Conservation (phyloP, 35 echinoderm and acorn worm genomes). For the Apostichopus japonicus region DNA sequence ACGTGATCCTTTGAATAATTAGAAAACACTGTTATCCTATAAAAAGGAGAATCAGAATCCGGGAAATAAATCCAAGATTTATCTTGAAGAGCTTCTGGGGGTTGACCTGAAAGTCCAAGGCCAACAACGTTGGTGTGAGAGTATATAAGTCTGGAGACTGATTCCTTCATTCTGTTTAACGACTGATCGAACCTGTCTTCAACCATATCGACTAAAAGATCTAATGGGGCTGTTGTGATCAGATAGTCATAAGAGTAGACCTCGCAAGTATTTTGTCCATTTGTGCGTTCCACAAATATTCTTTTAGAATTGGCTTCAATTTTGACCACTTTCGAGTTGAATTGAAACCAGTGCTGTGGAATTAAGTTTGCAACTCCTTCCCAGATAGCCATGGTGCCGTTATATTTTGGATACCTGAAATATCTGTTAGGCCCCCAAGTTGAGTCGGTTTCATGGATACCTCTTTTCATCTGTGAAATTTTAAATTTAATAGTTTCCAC, state of each 20-base stretch:
- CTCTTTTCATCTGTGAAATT: background rate
- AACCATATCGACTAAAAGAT: background rate
- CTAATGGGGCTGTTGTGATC: conserved; percentile 13
- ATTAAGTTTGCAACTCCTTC: conserved; percentile 47
- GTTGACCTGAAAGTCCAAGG: conserved; percentile 37
- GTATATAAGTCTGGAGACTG: conserved; percentile 28
- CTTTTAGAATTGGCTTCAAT: background rate
- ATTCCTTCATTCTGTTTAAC: background rate
- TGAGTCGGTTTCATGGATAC: background rate
- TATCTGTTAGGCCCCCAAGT: conserved; percentile 52
- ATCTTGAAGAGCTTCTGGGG: conserved; percentile 18
- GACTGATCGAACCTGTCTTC: background rate
- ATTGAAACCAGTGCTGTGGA: conserved; percentile 49
- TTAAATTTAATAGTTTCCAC: conserved; percentile 31
- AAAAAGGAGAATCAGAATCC: conserved; percentile 64
- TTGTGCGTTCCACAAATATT: background rate
- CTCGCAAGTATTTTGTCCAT: background rate
- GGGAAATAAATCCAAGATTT: conserved; percentile 66
- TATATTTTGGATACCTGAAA: conserved; percentile 55
- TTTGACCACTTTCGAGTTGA: conserved; percentile 4
- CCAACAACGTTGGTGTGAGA: conserved; percentile 65
- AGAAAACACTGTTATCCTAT: conserved; percentile 56
- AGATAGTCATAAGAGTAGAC: background rate
- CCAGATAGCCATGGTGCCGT: conserved; percentile 56
- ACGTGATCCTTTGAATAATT: conserved; percentile 61